Percentiles rank a stretch among this genome's conserved stretches.
These are phyloP conservation scores for Drosophila quinaria DNA, from an alignment of 2,888 invertebrate genomes.

Conservation along the genomic window DNA sequence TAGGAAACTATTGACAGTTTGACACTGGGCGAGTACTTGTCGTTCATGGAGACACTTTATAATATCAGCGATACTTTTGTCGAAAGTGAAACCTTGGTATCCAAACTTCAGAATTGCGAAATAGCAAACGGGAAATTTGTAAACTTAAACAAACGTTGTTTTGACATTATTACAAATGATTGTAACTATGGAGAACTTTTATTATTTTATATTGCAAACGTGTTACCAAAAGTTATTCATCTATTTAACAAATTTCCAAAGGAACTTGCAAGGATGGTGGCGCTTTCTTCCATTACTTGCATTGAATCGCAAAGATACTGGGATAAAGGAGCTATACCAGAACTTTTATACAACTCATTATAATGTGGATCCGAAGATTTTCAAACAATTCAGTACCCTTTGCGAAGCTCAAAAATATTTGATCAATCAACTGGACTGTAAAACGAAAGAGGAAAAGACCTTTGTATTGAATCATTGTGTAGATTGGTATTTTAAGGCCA, in stretches of 20 bases:
- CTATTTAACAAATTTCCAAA: constrained; percentile 42
- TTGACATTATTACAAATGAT: constrained; percentile 39
- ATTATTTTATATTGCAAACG: not conserved
- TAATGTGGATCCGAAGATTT: constrained; percentile 37
- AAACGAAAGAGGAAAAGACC: constrained; percentile 51
- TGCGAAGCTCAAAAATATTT: constrained; percentile 36
- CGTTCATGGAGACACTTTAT: constrained; percentile 73
- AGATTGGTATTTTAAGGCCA: constrained; percentile 55
- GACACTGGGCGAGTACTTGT: constrained; percentile 68
- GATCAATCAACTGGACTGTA: constrained; percentile 40
- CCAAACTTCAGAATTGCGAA: constrained; percentile 41
- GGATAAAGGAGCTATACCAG: not conserved
- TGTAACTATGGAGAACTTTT: not conserved
- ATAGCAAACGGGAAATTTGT: constrained; percentile 15
- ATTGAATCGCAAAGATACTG: not conserved
- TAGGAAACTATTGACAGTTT: constrained; percentile 57
- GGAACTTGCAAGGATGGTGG: constrained; percentile 65
- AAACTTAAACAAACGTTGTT: constrained; percentile 51
- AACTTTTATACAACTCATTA: constrained; percentile 52
- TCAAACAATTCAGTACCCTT: constrained; percentile 2
- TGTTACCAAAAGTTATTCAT: constrained; percentile 21
- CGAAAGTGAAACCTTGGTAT: constrained; percentile 26
- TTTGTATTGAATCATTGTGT: constrained; percentile 56
- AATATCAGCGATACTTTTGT: constrained; percentile 60
- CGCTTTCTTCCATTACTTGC: constrained; percentile 55